These are phyloP conservation scores for Tachuris rubrigastra DNA, from an alignment of 2,113 vertebrate genomes.

Conservation along the genomic window DNA sequence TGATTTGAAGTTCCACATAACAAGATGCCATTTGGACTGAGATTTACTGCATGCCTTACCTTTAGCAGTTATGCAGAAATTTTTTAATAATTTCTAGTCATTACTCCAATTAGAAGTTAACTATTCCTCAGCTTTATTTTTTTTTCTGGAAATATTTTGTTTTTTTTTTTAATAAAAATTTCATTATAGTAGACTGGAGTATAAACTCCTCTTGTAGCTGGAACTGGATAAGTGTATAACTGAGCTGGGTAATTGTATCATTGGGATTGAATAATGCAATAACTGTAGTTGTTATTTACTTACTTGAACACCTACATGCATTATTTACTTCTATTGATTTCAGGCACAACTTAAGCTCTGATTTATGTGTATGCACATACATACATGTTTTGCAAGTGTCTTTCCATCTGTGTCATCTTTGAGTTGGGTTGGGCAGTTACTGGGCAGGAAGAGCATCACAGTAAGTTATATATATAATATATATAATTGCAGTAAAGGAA, in stretches of 20 bases:
- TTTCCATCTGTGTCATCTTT: background rate
- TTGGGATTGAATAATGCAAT: background rate
- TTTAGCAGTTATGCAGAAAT: constrained; percentile 5
- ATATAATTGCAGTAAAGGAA: background rate
- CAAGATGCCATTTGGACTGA: constrained; percentile 17
- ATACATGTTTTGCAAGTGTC: background rate
- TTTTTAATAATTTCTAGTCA: constrained; percentile 6
- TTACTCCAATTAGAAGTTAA: background rate
- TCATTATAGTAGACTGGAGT: background rate
- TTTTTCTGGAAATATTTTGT: background rate
- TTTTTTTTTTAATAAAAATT: background rate
- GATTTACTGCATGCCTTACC: constrained; percentile 30
- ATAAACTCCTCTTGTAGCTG: background rate
- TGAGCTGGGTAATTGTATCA: background rate
- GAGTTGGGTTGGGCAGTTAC: background rate
- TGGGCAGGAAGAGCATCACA: background rate
- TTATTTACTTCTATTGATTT: background rate
- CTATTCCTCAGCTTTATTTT: background rate
- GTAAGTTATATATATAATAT: no score
- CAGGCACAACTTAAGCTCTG: background rate
- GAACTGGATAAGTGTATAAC: background rate
- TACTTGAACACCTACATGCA: background rate
- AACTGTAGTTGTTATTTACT: background rate
- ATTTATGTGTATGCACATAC: background rate
- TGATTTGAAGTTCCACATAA: constrained; percentile 43